phyloP scores from a whole-genome alignment of 2,888 invertebrate species.

The Eupithecia exiguata region DNA sequence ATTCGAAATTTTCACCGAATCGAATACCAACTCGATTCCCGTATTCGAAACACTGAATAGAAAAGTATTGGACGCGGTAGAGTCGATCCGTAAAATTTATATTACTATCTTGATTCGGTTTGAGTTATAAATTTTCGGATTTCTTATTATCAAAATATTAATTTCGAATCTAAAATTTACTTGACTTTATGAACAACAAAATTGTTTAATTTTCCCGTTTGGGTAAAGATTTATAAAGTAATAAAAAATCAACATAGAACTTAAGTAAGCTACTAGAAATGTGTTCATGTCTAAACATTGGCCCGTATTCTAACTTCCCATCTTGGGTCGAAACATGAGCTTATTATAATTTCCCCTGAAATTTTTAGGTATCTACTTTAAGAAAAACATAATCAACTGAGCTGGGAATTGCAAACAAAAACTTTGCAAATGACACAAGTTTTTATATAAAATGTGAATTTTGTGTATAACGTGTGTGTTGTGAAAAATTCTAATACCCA shows the following conservation, averaged over 20 bases:
- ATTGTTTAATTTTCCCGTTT: background rate
- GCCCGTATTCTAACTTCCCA: slow-evolving; percentile 2
- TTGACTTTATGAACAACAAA: background rate
- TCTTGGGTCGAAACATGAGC: background rate
- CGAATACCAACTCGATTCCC: slow-evolving; percentile 23
- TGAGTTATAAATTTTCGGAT: too few relatives aligned
- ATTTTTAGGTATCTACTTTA: background rate
- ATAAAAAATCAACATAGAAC: background rate
- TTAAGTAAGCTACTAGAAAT: background rate
- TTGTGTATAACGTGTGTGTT: too few relatives aligned
- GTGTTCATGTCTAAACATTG: background rate
- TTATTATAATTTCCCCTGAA: background rate
- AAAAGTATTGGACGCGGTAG: slow-evolving; percentile 12
- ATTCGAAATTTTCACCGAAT: slow-evolving; percentile 25
- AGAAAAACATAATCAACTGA: background rate
- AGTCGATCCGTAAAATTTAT: background rate
- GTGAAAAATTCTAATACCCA: background rate
- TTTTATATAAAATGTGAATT: too few relatives aligned
- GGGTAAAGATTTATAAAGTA: background rate
- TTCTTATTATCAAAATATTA: too few relatives aligned
- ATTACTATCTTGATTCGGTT: too few relatives aligned
- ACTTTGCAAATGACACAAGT: background rate
- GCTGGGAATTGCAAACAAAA: background rate
- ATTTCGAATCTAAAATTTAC: background rate
- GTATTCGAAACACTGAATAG: slow-evolving; percentile 7